Percentiles rank a stretch among this genome's conserved stretches.
phyloP scores from a whole-genome alignment of 64 coral and sea anemone species.

The Hydrozoanthus tunicans region DNA sequence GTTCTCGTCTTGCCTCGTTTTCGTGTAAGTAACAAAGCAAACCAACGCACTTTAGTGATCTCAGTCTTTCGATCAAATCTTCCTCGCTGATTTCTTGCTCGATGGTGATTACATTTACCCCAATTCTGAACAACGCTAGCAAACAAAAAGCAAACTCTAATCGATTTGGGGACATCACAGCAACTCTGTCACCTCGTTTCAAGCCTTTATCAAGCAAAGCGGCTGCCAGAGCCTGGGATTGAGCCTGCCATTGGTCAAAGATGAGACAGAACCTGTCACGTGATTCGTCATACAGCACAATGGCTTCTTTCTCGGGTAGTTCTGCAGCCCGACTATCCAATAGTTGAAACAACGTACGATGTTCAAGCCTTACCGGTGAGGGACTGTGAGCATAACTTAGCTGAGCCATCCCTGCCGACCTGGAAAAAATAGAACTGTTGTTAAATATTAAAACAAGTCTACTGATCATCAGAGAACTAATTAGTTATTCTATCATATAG shows the following conservation, averaged over 20 bases:
- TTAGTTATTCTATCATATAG: no score
- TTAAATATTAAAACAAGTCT: no score
- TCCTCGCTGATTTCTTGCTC: not conserved
- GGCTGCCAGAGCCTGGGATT: constrained; percentile 31
- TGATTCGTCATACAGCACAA: constrained; percentile 44
- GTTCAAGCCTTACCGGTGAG: not conserved
- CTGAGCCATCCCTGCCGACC: no score
- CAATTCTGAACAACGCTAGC: constrained; percentile 39
- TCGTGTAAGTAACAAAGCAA: constrained; percentile 9
- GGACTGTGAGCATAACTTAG: constrained; percentile 51
- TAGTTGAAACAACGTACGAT: constrained; percentile 46
- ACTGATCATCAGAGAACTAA: no score
- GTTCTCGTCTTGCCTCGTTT: constrained; percentile 15
- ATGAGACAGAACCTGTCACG: not conserved
- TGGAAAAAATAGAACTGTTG: no score
- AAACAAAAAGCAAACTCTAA: constrained; percentile 26
- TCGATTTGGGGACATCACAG: not conserved
- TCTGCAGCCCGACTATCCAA: constrained; percentile 17
- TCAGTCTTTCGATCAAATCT: not conserved
- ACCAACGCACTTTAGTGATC: not conserved
- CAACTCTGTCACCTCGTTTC: constrained; percentile 40
- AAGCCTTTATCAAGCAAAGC: constrained; percentile 5
- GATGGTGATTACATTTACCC: constrained; percentile 19
- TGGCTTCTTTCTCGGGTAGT: constrained; percentile 14
- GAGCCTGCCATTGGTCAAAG: constrained; percentile 15